Evolutionary conservation across 1,140 invertebrate species (phyloP), one percentile per base, ranked within the genome.

Genomic region (Drosophila hydei): DNA sequence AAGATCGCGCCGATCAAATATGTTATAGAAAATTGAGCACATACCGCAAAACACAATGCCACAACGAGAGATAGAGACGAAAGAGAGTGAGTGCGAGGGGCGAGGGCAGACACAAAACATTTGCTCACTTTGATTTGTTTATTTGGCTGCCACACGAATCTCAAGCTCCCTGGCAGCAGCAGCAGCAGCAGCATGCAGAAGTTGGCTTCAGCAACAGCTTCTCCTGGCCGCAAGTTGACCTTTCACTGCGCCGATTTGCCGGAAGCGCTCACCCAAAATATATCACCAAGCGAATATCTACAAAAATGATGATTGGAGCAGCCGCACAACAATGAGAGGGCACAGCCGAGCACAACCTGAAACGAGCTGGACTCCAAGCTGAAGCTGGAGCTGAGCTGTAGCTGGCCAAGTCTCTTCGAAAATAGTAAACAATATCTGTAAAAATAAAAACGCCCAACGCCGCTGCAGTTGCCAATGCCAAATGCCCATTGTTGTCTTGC

Each of bases 361-460:
- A 56, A 56, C 40, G 43, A 52, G 42, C 40, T 11, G 30, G 42
- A 55, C 11, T 21, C 25, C 47, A 11, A 14, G n/a, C 45, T 63
- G 40, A 40, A 61, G 48, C 47, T 33, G 21, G 50, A 54, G 16
- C 50, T 54, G 60, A 50, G 47, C 33, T 55, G 36, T n/a, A 25
- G 21, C 30, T 51, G n/a, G 40, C 38, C 23, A 11, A 3, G n/a
- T 19, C 21, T 21, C 12, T 19, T 12, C 14, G 36, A 83, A 84
- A 87, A 77, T 77, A 68, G 63, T 75, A 88, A 87, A 87, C 83
- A 87, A 87, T 87, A 88, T 87, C 83, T 87, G 83, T 87, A 87
- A 87, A 87, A 87, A 87, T 88, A 87, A 87, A 87, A 87, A 87
- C 83, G 83, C 83, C 83, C 83, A 87, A 87, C 79, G 78, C 83